Evolutionary conservation across 2,888 invertebrate genomes (phyloP).

Genomic region (Notocelia uddmanniana): DNA sequence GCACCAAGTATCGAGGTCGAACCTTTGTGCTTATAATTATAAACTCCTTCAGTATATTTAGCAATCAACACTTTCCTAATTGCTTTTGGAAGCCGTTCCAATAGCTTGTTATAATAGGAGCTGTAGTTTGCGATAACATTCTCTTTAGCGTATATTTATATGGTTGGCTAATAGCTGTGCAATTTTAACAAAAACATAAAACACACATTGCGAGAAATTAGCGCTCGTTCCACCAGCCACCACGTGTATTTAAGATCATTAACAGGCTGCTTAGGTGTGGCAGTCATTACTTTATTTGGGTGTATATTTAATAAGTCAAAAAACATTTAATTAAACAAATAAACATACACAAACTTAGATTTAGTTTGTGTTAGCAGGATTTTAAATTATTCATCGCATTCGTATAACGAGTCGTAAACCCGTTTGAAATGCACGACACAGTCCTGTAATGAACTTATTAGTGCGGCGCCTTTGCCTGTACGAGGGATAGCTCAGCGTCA

Average conservation of each 20-base stretch:
- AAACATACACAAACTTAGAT: background rate
- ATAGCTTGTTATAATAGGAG: conserved; percentile 55
- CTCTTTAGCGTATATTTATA: conserved; percentile 50
- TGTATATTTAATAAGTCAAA: background rate
- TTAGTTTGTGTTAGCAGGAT: conserved; percentile 1
- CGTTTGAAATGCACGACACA: conserved; percentile 20
- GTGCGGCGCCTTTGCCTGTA: conserved; percentile 20
- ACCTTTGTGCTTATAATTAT: conserved; percentile 12
- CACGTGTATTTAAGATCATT: background rate
- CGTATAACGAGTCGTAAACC: conserved; percentile 25
- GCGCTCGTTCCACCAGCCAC: conserved; percentile 8
- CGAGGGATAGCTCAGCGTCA: conserved; percentile 32
- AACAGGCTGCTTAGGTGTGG: background rate
- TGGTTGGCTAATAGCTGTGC: conserved; percentile 22
- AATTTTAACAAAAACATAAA: conserved; percentile 38
- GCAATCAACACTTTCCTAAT: conserved; percentile 54
- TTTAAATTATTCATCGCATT: conserved; percentile 26
- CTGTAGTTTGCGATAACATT: conserved; percentile 53
- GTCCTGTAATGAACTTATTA: conserved; percentile 38
- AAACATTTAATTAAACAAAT: background rate
- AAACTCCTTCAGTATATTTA: conserved; percentile 3
- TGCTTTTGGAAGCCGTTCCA: conserved; percentile 56
- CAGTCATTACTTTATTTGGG: conserved; percentile 3
- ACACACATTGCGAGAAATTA: conserved; percentile 44
- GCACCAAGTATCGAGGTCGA: conserved; percentile 13